A percentile compares a stretch with the other conserved stretches of the same genome.
These are phyloP conservation scores for Heterotis niloticus DNA, from an alignment of 2,113 vertebrate species.

Conservation along the genomic window DNA sequence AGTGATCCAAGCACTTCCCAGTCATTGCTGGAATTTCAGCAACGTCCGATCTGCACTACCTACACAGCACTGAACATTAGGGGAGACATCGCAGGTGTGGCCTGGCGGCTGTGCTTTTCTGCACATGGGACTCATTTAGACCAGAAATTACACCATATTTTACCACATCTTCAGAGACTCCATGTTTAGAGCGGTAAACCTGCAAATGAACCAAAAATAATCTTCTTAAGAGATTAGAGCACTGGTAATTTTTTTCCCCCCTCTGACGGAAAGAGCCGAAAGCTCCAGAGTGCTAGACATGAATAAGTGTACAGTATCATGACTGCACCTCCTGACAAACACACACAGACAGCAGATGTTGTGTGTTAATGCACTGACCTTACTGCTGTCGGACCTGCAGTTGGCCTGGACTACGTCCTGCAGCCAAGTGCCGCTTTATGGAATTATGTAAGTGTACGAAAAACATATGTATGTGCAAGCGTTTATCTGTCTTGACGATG, in stretches of 20 bases:
- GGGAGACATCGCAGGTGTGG: not conserved
- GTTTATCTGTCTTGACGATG: not conserved
- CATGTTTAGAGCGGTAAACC: constrained; percentile 9
- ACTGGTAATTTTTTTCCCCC: not conserved
- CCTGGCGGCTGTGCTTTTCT: too few species aligned
- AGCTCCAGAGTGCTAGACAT: not conserved
- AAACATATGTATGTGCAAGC: not conserved
- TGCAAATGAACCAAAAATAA: constrained; percentile 23
- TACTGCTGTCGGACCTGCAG: not conserved
- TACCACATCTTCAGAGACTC: not conserved
- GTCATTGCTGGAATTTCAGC: constrained; percentile 23
- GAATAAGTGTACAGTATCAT: not conserved
- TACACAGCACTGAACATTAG: not conserved
- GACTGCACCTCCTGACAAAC: not conserved
- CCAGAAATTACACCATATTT: not conserved
- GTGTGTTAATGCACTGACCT: not conserved
- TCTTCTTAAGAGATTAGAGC: constrained; percentile 30
- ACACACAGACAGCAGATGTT: not conserved
- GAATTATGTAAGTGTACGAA: not conserved
- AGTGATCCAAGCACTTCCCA: constrained; percentile 39
- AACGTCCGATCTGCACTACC: not conserved
- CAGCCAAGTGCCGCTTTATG: not conserved
- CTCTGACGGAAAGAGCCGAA: not conserved
- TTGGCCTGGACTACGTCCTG: not conserved
- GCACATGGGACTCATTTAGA: not conserved